Percentiles rank a stretch among this genome's conserved stretches.
Conservation (phyloP, 2,797 vertebrate genomes). For the Pachyuromys duprasi region DNA sequence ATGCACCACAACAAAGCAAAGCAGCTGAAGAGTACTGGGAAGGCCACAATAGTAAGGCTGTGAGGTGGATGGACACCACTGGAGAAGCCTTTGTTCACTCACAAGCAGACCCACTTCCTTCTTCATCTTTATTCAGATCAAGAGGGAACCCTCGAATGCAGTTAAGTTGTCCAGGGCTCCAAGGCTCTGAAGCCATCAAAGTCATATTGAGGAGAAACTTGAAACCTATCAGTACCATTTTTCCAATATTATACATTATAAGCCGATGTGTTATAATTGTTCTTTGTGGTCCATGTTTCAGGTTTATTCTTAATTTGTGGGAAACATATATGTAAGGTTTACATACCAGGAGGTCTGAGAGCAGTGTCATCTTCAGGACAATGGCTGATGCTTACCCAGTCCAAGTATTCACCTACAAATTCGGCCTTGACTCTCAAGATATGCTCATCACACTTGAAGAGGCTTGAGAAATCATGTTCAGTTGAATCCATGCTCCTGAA, state of each 20-base stretch:
- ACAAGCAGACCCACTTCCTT: too few relatives aligned
- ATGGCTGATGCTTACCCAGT: conserved; percentile 81
- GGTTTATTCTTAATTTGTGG: neutral
- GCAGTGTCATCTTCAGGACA: conserved; percentile 78
- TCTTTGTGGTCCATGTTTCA: neutral
- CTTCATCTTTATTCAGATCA: neutral
- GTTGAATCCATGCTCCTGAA: neutral
- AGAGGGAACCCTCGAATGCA: neutral
- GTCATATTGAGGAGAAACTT: neutral
- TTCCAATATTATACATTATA: neutral
- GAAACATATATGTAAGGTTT: neutral
- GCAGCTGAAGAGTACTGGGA: conserved; percentile 15
- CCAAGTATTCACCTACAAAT: conserved; percentile 56
- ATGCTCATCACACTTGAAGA: conserved; percentile 76
- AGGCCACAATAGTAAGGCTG: conserved; percentile 34
- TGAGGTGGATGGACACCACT: conserved; percentile 68
- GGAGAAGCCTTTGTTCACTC: conserved; percentile 32
- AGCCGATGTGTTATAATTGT: neutral
- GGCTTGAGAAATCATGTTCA: conserved; percentile 79
- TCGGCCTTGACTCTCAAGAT: conserved; percentile 80
- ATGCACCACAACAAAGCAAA: conserved; percentile 68
- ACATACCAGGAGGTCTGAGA: neutral
- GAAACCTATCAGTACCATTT: neutral
- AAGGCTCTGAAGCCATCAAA: neutral
- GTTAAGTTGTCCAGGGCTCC: neutral